Conservation (phyloP, 2,888 invertebrate species). For the Nymphalis polychloros region DNA sequence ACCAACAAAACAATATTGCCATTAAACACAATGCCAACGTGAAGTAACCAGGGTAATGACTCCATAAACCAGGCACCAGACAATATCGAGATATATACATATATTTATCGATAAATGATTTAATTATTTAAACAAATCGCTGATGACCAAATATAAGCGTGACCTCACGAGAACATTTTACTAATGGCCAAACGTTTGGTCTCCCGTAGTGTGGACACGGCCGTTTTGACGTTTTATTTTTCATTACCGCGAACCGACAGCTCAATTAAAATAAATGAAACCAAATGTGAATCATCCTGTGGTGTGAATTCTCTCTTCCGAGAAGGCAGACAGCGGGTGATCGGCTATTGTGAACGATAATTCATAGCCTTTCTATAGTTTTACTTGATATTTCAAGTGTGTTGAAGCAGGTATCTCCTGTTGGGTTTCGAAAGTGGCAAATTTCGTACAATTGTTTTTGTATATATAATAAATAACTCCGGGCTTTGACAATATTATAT, state of each 20-base stretch:
- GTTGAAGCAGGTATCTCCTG: slow-evolving; percentile 28
- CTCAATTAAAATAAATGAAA: slow-evolving; percentile 50
- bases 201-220: slow-evolving; percentile 43
- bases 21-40: slow-evolving; percentile 3
- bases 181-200: slow-evolving; percentile 40
- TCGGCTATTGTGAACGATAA: slow-evolving; percentile 40
- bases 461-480: too few species aligned
- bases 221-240: slow-evolving; percentile 42
- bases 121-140: slow-evolving; percentile 38
- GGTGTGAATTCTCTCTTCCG: slow-evolving; percentile 49
- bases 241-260: slow-evolving; percentile 45
- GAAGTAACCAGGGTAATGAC: neutral
- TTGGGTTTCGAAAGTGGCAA: slow-evolving; percentile 13
- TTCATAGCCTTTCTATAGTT: slow-evolving; percentile 36
- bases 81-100: slow-evolving; percentile 12
- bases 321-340: slow-evolving; percentile 65
- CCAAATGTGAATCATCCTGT: slow-evolving; percentile 47
- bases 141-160: slow-evolving; percentile 37
- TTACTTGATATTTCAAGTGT: slow-evolving; percentile 25
- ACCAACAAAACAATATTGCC: neutral
- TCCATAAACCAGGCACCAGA: neutral
- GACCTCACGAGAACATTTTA: slow-evolving; percentile 41
- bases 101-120: slow-evolving; percentile 36
- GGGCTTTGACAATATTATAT: too few species aligned
- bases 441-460: neutral